Base-by-base conservation (phyloP, 2,113 vertebrate genomes). In the Puntigrus tetrazona region DNA sequence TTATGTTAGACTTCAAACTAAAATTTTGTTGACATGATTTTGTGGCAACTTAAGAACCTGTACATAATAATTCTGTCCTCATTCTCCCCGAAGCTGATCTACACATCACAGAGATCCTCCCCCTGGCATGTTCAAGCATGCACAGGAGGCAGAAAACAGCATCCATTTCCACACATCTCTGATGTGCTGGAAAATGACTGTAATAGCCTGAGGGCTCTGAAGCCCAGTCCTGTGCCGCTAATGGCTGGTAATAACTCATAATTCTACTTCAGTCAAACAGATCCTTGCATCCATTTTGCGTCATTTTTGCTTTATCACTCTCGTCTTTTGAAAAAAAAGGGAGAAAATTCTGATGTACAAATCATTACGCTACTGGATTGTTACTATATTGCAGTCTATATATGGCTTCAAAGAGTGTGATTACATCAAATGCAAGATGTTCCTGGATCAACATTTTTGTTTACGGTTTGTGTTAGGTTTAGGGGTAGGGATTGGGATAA, bases 181-280 rank as follows among this genome's bases (percentile, higher is more conserved):
- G 36, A 70, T 86, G 80, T 77, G 50, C 73, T 69, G 65, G 85
- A 78, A 77, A 84, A 81, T 86, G 38, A 78, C 47, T 72, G 81
- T 78, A 78, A 85, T 78, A 82, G 79, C 50, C 43, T 29, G 5
- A 78, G 79, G 65, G 38, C 74, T 78, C 20, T 38, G 47, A 25
- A 82, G 79, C 52, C 70, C 65, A 61, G 38, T 73, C 36, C 22
- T 70, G 59, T 59, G 70, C 73, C 5, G 14, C 55, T 82, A 82
- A 82, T 87, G 78, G 50, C 31, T 41, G 1, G 63, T 78, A 82
- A 82, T 87, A 61, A 36, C 78, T 78, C 16, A 72, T 52, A n/a
- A n/a, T 50, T 84, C 25, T 73, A 38, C 34, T 78, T 50, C n/a
- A 57, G 73, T 65, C 47, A 50, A 13, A 50, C 74, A 52, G 47